These are phyloP conservation scores for Eudemis profundana DNA, from an alignment of 2,888 invertebrate species.

Conservation along the genomic window DNA sequence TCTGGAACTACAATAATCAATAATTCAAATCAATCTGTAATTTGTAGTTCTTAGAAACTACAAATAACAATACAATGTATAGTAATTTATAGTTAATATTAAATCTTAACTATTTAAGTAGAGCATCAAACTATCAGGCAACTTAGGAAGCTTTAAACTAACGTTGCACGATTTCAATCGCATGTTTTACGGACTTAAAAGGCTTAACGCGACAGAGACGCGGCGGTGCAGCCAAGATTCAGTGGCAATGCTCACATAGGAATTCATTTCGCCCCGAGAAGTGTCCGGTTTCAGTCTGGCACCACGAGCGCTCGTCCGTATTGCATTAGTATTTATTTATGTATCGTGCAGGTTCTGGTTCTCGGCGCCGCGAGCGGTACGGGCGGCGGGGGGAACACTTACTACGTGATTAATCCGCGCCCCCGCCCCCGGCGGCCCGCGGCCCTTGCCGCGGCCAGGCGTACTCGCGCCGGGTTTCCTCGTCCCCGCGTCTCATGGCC, in stretches of 20 bases:
- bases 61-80: no score
- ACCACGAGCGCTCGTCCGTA: slow-evolving; percentile 70
- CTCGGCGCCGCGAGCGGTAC: slow-evolving; percentile 63
- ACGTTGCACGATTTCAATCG: slow-evolving; percentile 26
- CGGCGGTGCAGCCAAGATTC: slow-evolving; percentile 60
- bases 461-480: slow-evolving; percentile 85
- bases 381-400: slow-evolving; percentile 79
- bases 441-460: slow-evolving; percentile 66
- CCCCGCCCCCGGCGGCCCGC: slow-evolving; percentile 58
- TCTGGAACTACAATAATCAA: no score
- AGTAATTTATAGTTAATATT: no score
- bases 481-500: slow-evolving; percentile 85
- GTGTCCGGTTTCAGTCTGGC: slow-evolving; percentile 85
- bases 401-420: slow-evolving; percentile 84
- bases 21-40: no score
- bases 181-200: slow-evolving; percentile 37
- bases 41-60: no score
- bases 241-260: slow-evolving; percentile 78
- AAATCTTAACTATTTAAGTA: neutral
- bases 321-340: slow-evolving; percentile 83
- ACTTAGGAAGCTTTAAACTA: slow-evolving; percentile 31
- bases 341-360: slow-evolving; percentile 80
- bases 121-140: neutral
- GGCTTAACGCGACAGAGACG: slow-evolving; percentile 50
- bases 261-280: slow-evolving; percentile 79